Base-by-base conservation (phyloP, 2,888 invertebrate species). In the Odontocolon sp. region DNA sequence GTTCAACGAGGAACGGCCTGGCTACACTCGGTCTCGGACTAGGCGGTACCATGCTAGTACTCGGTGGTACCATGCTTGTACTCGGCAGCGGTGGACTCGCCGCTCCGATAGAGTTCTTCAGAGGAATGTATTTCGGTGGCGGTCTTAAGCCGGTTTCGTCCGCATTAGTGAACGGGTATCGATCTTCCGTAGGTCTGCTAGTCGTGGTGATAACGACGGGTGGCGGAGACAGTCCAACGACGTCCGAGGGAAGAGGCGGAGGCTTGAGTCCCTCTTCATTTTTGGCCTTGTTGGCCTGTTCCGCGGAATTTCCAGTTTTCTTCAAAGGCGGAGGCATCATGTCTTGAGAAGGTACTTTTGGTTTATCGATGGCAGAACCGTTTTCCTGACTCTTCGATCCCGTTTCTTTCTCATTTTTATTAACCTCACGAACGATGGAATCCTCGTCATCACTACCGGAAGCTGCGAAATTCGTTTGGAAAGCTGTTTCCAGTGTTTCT, bases 181-280 rank as follows among this genome's bases (percentile, higher is more conserved):
- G 78, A 40, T 86, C 83, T 3, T 86, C 85, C n/a, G 72, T 57
- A 4, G 88, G 85, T 26, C 81, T 77, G 14, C 78, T 82, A 0
- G 87, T 88, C 0, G 88, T 87, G 0, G 86, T 88, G 4, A 87
- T 86, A 1, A 85, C 85, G 0, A 89, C 81, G 0, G 90, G 90
- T 2, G 90, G 90, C 28, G 90, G 90, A 2, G 89, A 88, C 28
- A 90, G 76, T 4, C 90, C 90, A 28, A 90, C 81, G 8, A 90
- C 90, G 2, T 87, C 86, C 2, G 85, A 83, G 0, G 86, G 84
- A 2, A 83, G 83, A 11, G 82, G 79, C 2, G 90, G 88, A 36
- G 90, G 89, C 61, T 87, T 87, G 4, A 90, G 70, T 9, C 83
- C 87, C 40, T 84, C 84, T 6, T 85, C 84, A 1, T 71, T 77